Base-by-base conservation (phyloP, 2,797 vertebrate species). In the Anguilla obscura region DNA sequence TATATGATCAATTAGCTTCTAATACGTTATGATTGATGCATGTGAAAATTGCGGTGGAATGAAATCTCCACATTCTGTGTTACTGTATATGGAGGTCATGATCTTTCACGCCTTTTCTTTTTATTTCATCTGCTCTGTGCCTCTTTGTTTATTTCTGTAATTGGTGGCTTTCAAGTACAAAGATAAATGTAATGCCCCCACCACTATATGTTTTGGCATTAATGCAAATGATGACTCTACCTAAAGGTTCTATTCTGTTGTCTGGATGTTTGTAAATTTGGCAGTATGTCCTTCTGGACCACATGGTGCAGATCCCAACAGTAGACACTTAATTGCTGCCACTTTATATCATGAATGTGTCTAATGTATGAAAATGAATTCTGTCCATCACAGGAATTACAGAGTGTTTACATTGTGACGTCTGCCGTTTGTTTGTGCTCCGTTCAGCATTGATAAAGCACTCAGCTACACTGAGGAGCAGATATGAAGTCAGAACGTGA, bases 41-140 rank as follows among this genome's bases (percentile, higher is more conserved):
- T 56, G 30, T 89, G 84, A 85, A 89, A 85, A 50, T 33, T 63
- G 87, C 7, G 30, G 21, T 85, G 30, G 56, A 89, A 85, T 85
- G 52, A 30, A 21, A 79, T 86, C 27, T 86, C 66, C 66, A 74
- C 66, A 76, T 76, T 63, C 58, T 69, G 24, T 33, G 24, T 45
- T 24, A 45, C 40, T 45, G 40, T 45, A 45, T 40, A 16, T 5
- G 66, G 66, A 45, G 74, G 33, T 79, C 74, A 79, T 79, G 5
- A 21, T 79, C 60, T 69, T 12, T 8, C 27, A 40, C 6, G 74
- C 10, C 58, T 63, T 12, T 45, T 63, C 40, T 63, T 33, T 66
- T 45, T 63, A 21, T 48, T 45, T 60, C 33, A 9, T 66, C 85
- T n/a, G 45, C 27, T n/a, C 7, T 27, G 5, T 52, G 21, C 14